These are phyloP conservation scores for Cepaea hortensis DNA, from an alignment of 2,888 invertebrate species.

Conservation along the genomic window DNA sequence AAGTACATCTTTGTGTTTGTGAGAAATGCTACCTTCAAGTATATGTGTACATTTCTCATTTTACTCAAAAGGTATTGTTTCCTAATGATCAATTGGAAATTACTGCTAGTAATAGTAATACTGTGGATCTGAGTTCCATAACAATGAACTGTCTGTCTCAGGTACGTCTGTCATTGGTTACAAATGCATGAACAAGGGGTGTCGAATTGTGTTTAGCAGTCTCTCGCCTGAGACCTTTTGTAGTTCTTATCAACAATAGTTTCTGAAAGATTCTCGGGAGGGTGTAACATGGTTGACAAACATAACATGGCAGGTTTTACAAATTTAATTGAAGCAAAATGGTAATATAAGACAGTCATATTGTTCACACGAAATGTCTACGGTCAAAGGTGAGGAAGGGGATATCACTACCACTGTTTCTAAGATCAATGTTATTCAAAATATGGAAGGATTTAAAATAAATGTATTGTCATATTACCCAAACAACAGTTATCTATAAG, in stretches of 20 bases:
- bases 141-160: background rate
- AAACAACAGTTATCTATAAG: background rate
- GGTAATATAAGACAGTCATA: conserved; percentile 13
- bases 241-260: conserved; percentile 47
- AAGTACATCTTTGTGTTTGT: too few species aligned
- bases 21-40: too few species aligned
- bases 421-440: background rate
- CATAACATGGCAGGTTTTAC: conserved; percentile 12
- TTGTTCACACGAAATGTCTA: background rate
- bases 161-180: conserved; percentile 13
- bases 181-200: conserved; percentile 19
- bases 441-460: background rate
- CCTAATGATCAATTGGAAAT: too few species aligned
- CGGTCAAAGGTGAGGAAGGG: background rate
- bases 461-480: background rate
- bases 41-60: too few species aligned
- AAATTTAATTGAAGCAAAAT: background rate
- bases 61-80: too few species aligned
- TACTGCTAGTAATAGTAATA: background rate
- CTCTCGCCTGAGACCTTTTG: conserved; percentile 25
- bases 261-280: conserved; percentile 40
- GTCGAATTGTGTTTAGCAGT: conserved; percentile 14
- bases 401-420: background rate
- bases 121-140: background rate
- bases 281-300: conserved; percentile 35